phyloP scores from a whole-genome alignment of 2,888 invertebrate genomes.

The Neoscelio sp. region DNA sequence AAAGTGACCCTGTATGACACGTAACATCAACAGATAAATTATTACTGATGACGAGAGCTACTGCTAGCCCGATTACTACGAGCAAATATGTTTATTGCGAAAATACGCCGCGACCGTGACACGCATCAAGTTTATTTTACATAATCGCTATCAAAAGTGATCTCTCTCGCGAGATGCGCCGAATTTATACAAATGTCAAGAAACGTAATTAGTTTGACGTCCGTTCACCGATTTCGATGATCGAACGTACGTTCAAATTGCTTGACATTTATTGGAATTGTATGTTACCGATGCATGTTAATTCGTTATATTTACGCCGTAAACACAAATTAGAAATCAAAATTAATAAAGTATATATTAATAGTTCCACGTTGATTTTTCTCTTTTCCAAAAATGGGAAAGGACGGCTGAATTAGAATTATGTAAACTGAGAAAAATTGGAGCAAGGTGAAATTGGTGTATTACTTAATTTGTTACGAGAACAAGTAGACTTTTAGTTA shows the following conservation, averaged over 20 bases:
- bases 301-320: too few relatives aligned
- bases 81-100: conserved; percentile 72
- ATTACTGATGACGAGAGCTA: conserved; percentile 55
- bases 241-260: too few relatives aligned
- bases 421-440: too few relatives aligned
- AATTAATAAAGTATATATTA: too few relatives aligned
- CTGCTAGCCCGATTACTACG: conserved; percentile 43
- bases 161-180: conserved; percentile 11
- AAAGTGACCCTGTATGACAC: conserved; percentile 62
- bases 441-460: too few relatives aligned
- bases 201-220: conserved; percentile 4
- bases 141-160: conserved; percentile 62
- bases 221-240: neutral
- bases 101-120: conserved; percentile 76
- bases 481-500: too few relatives aligned
- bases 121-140: conserved; percentile 76
- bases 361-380: too few relatives aligned
- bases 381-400: too few relatives aligned
- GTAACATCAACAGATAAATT: conserved; percentile 62
- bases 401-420: too few relatives aligned
- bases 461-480: too few relatives aligned
- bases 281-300: conserved; percentile 5
- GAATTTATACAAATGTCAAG: conserved; percentile 29
- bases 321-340: too few relatives aligned
- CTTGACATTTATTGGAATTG: conserved; percentile 23